phyloP scores from a whole-genome alignment of 1,140 invertebrate species.

The Bombus sylvicola region DNA sequence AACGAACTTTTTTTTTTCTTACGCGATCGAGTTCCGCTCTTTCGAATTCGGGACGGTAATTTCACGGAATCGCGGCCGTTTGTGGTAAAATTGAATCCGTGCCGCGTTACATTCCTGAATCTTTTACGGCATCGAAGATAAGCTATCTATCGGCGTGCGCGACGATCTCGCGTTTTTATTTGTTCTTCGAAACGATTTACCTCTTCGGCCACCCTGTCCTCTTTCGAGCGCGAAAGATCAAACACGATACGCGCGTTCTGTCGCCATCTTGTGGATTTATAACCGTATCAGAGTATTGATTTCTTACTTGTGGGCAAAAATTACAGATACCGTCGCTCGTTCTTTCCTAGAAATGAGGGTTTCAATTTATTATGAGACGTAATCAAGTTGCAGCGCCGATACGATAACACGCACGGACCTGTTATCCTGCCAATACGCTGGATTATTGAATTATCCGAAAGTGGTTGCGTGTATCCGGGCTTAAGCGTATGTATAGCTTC shows the following conservation, averaged over 20 bases:
- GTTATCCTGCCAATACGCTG: neutral
- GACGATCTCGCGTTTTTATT: constrained; percentile 32
- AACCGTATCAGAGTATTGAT: constrained; percentile 55
- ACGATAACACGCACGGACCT: neutral
- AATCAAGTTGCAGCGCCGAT: neutral
- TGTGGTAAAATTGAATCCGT: constrained; percentile 12
- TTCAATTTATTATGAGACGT: constrained; percentile 36
- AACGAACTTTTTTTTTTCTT: too few species aligned
- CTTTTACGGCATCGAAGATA: constrained; percentile 19
- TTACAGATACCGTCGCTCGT: constrained; percentile 18
- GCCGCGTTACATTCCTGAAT: neutral
- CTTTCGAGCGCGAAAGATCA: constrained; percentile 12
- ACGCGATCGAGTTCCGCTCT: neutral
- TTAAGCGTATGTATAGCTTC: neutral
- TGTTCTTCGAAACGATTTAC: neutral
- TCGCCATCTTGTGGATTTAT: constrained; percentile 51
- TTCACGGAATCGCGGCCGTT: neutral
- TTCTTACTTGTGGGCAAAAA: constrained; percentile 43
- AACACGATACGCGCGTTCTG: constrained; percentile 36
- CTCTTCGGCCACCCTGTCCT: neutral
- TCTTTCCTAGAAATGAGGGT: neutral
- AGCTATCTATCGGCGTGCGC: constrained; percentile 22
- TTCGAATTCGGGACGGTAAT: constrained; percentile 1
- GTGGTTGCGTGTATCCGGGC: neutral
- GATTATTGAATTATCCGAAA: constrained; percentile 5